phyloP scores from a whole-genome alignment of 2,113 vertebrate species.

The Prinia subflava region DNA sequence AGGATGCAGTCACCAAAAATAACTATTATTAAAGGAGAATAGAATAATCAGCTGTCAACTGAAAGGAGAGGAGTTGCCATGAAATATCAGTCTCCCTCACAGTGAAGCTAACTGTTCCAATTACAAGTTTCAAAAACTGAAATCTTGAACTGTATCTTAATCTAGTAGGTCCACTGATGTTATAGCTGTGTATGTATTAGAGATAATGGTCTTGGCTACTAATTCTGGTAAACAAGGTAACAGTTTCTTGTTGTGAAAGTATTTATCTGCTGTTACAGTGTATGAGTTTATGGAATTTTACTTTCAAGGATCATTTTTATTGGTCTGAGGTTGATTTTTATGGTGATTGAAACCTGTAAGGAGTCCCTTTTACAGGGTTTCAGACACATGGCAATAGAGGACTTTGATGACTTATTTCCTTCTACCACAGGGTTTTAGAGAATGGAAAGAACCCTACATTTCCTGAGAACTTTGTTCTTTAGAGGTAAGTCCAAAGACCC shows the following conservation, averaged over 20 bases:
- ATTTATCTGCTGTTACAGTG: not conserved
- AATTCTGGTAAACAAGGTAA: not conserved
- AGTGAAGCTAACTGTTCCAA: not conserved
- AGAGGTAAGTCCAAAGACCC: slow-evolving; percentile 18
- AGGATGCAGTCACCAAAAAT: not conserved
- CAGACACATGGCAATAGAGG: not conserved
- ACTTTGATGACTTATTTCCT: slow-evolving; percentile 52
- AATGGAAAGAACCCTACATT: slow-evolving; percentile 45
- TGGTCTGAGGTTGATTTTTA: not conserved
- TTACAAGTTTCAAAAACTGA: not conserved
- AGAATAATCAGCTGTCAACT: not conserved
- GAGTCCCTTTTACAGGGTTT: not conserved
- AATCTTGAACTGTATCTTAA: not conserved
- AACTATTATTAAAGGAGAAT: not conserved
- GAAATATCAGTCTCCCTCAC: not conserved
- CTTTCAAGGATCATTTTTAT: not conserved
- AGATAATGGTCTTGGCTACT: not conserved
- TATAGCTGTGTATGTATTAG: not conserved
- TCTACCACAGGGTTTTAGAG: slow-evolving; percentile 47
- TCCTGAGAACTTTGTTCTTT: slow-evolving; percentile 46
- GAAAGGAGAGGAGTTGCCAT: not conserved
- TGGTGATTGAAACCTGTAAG: not conserved
- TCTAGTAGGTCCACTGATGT: not conserved
- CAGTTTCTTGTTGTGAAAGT: not conserved
- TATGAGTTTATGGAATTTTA: not conserved